These are phyloP conservation scores for Mactromeris polynyma DNA, from an alignment of 2,888 invertebrate genomes.

Conservation along the genomic window DNA sequence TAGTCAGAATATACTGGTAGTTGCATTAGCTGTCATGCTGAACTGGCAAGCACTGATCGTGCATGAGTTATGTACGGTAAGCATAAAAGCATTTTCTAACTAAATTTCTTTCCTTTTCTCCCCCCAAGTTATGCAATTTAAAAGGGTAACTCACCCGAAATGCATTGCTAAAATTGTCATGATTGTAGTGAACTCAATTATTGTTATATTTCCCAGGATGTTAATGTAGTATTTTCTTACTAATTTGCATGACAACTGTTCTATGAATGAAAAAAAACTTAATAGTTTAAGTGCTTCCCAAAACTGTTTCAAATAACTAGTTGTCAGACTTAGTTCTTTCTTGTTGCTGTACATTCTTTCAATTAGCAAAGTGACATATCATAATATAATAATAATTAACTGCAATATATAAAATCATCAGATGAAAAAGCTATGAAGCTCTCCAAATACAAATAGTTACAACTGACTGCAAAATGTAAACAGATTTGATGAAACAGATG, in stretches of 20 bases:
- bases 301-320: neutral
- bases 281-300: neutral
- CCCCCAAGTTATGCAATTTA: neutral
- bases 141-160: neutral
- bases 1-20: neutral
- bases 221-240: neutral
- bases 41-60: neutral
- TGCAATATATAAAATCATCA: too few relatives aligned
- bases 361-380: slow-evolving; percentile 19
- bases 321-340: neutral
- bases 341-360: neutral
- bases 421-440: too few relatives aligned
- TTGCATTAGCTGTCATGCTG: neutral
- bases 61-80: slow-evolving; percentile 2
- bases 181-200: neutral
- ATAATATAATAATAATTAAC: neutral
- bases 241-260: slow-evolving; percentile 15
- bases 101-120: neutral
- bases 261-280: neutral
- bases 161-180: neutral
- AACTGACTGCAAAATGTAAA: too few relatives aligned
- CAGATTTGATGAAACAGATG: too few relatives aligned
- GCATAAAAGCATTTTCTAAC: slow-evolving; percentile 4
- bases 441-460: too few relatives aligned
- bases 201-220: neutral